Evolutionary conservation across 2,797 vertebrate genomes (phyloP), one percentile per base, ranked within the genome.

Genomic region (Hypotaenidia philippensis): DNA sequence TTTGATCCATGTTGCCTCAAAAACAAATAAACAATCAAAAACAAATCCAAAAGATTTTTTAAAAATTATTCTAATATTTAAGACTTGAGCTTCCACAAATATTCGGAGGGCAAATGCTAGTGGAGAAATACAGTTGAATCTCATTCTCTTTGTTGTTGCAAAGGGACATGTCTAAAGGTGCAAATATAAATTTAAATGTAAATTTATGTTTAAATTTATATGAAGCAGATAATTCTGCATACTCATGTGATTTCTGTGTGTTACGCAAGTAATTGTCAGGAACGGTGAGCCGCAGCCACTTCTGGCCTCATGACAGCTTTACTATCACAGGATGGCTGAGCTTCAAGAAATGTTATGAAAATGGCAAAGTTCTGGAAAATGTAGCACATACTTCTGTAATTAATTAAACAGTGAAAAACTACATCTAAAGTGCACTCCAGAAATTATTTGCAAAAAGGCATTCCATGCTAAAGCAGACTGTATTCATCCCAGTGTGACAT

Each of bases 261-360:
- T 93, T 87, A 83, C 32, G 83, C 82, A 94, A 95, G 91, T 95
- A 93, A 95, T 89, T 92, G 72, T 81, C 57, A 82, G 69, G 87
- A 96, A 90, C 82, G 96, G 70, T 95, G 86, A 97, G 83, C 92
- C 96, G 89, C 82, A 95, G 64, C 49, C 86, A 89, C 68, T 75
- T 97, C 94, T 96, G 94, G 93, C 94, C 94, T 96, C 36, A 14
- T 93, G 93, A 93, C 92, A 96, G 91, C 49, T 97, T 97, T 97
- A 94, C 82, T 96, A 89, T 95, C 94, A 93, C 77, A 96, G 83
- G 70, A 90, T 96, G 90, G 66, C 84, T 96, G 90, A 97, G 68
- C 59, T 94, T 98, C 94, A 94, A 86, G 88, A 91, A 95, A 96
- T 95, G 72, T 96, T 97, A 96, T 94, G 66, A 97, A 94, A 97